Conservation (phyloP, 1,140 invertebrate genomes). For the Drosophila albomicans region DNA sequence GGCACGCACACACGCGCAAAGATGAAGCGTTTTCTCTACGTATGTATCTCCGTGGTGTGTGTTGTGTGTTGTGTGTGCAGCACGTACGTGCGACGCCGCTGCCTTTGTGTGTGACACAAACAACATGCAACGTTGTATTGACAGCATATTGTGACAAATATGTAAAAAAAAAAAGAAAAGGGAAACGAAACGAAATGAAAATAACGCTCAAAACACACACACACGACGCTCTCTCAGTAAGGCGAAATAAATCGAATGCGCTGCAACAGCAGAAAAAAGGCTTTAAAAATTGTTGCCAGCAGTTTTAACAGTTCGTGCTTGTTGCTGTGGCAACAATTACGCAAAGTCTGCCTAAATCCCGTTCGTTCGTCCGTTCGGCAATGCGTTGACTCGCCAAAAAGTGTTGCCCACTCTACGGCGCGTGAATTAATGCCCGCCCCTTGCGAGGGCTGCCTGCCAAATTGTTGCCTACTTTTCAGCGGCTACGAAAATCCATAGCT, state of each 20-base stretch:
- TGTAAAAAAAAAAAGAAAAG: conserved; percentile 57
- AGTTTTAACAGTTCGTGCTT: neutral
- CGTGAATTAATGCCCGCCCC: conserved; percentile 5
- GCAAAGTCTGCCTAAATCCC: conserved; percentile 27
- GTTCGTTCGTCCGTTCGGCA: neutral
- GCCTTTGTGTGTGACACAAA: conserved; percentile 55
- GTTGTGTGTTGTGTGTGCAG: conserved; percentile 27
- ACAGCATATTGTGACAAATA: conserved; percentile 83
- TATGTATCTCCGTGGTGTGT: conserved; percentile 49
- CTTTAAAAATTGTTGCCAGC: conserved; percentile 28
- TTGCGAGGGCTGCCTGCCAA: neutral
- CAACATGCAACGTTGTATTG: conserved; percentile 75
- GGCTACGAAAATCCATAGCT: neutral
- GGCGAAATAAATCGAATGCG: conserved; percentile 50
- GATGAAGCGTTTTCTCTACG: conserved; percentile 28
- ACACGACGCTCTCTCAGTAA: neutral
- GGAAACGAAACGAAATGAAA: conserved; percentile 20
- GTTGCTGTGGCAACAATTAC: conserved; percentile 33
- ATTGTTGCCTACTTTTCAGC: conserved; percentile 26
- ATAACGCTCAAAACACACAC: conserved; percentile 18
- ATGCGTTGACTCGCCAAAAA: neutral
- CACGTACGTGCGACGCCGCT: conserved; percentile 57
- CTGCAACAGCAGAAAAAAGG: conserved; percentile 31
- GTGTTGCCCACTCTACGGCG: neutral
- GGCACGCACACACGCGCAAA: conserved; percentile 28